Base-by-base conservation (phyloP, 2,113 vertebrate species). In the Ammospiza caudacuta region DNA sequence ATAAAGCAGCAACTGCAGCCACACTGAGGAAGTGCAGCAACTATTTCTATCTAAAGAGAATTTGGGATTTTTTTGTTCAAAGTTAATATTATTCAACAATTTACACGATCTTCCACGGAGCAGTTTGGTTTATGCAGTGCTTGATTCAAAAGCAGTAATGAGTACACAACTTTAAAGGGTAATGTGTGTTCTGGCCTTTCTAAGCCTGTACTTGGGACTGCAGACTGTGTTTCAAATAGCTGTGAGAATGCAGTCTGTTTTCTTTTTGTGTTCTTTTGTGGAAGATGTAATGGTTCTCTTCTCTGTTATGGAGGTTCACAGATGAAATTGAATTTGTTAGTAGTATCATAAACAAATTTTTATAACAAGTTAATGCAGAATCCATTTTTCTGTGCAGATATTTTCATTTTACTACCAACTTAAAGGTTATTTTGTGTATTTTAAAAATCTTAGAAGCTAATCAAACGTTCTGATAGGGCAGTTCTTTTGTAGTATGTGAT, bases 1-100 rank as follows among this genome's bases (percentile, higher is more conserved):
- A 91, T 94, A 91, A 95, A 94, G 74, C 74, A 79, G 39, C 3
- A 5, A 59, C 89, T 91, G 62, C 67, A 91, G 67, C 59, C 46
- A 54, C 39, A 4, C 35, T 85, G 70, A 69, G 51, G 29, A 94
- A 73, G 11, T 73, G 20, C 58, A 85, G 81, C 37, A 85, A 70
- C 39, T 79, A 49, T 75, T 93, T 90, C 61, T 79, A 9, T 58
- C 54, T 66, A 41, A 94, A 69, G 37, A 85, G 57, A 80, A n/a
- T 76, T 55, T 15, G 39, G 2, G 1, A 1, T 37, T 44, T 63
- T 72, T 57, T 75, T 51, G 8, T 68, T 79, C 46, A 14, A 61
- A 76, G n/a, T 83, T 95, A 91, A 35, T 73, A 58, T 46, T 88
- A 82, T n/a, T 92, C 54, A 79, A 39, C 49, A 58, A n/a, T 46